These are phyloP conservation scores for Peromyscus leucopus DNA, from an alignment of 2,113 vertebrate species.

Conservation along the genomic window DNA sequence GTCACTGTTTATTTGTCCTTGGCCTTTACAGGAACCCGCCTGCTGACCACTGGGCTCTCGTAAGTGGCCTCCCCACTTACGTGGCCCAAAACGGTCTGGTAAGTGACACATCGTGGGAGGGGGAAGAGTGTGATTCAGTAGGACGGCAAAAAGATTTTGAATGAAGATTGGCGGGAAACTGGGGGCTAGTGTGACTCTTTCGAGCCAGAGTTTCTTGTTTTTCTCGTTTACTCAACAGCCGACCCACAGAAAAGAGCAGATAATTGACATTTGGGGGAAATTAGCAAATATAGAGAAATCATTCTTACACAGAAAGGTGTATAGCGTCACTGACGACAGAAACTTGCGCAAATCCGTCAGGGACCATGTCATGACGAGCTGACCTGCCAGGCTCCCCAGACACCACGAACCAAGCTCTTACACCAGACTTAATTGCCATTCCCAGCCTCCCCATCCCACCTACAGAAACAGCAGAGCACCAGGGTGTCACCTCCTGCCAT, in stretches of 20 bases:
- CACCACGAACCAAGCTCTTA: background rate
- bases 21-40: constrained; percentile 90
- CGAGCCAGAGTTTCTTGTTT: background rate
- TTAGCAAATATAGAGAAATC: background rate
- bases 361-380: background rate
- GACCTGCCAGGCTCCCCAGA: background rate
- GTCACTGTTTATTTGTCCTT: constrained; percentile 31
- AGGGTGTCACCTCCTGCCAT: background rate
- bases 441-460: background rate
- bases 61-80: constrained; percentile 95
- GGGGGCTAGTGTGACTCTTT: background rate
- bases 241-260: background rate
- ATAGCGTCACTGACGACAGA: background rate
- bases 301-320: background rate
- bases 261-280: background rate
- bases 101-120: constrained; percentile 83
- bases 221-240: background rate
- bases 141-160: constrained; percentile 3
- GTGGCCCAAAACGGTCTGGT: constrained; percentile 98
- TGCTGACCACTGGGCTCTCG: constrained; percentile 95
- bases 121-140: background rate
- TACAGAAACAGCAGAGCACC: background rate
- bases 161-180: background rate
- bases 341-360: background rate
- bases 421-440: background rate